Evolutionary conservation across 2,888 invertebrate species (phyloP).

Genomic region (Napeogenes sylphis): DNA sequence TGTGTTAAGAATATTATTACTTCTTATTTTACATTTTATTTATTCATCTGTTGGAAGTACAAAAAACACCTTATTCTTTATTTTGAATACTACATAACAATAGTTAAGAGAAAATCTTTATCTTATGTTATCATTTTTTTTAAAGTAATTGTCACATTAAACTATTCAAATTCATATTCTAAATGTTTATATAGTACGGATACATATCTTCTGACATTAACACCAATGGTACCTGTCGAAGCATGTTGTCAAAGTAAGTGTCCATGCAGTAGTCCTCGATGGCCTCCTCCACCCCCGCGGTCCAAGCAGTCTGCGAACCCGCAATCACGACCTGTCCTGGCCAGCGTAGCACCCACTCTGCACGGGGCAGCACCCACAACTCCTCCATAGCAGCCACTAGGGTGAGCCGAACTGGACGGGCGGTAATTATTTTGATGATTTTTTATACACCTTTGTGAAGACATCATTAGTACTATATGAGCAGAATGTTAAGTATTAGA

Average conservation of each 20-base stretch:
- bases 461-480: too few species aligned
- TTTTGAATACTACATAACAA: not conserved
- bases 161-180: too few species aligned
- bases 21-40: too few species aligned
- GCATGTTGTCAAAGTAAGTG: conserved; percentile 71
- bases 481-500: too few species aligned
- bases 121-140: too few species aligned
- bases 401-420: conserved; percentile 58
- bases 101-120: too few species aligned
- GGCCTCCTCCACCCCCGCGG: conserved; percentile 82
- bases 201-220: not conserved
- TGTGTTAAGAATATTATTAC: conserved; percentile 4
- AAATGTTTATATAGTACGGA: too few species aligned
- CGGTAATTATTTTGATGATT: too few species aligned
- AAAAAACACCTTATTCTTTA: not conserved
- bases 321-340: conserved; percentile 89
- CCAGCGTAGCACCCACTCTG: conserved; percentile 85
- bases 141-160: too few species aligned
- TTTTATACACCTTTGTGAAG: too few species aligned
- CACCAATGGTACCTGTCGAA: conserved; percentile 67
- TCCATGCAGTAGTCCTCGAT: conserved; percentile 72
- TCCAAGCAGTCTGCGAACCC: conserved; percentile 86
- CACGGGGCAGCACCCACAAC: conserved; percentile 60
- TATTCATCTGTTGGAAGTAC: not conserved
- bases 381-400: conserved; percentile 57